Base-by-base conservation (phyloP, 2,888 invertebrate species). In the Antheraea assamensis region DNA sequence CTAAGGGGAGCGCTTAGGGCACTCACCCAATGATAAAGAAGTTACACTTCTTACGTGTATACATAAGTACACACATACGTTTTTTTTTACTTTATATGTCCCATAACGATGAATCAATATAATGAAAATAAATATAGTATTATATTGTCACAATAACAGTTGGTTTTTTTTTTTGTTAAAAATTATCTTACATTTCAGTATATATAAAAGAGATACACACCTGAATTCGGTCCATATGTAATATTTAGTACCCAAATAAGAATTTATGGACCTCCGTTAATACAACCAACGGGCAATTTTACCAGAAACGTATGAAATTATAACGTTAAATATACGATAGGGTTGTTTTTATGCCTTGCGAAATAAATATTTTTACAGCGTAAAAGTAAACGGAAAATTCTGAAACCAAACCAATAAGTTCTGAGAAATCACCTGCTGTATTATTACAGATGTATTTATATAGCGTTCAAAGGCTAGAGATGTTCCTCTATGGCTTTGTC, bases 181-280 rank as follows among this genome's bases (percentile, higher is more conserved):
- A 27, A 30, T 30, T 27, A 27, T 5, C 30, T 64, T 30, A 15
- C 2, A 30, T 64, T 30, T 27, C 61, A 30, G 17, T 64, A 55
- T 15, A 35, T 68, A 35, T 68, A 68, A 68, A 68, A 35, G n/a
- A n/a, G 68, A 35, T 68, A 68, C 68, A 68, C 68, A 68, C 68
- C 31, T 68, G 35, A 35, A 68, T 35, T 35, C 68, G 31, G 61
- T 17, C 35, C 68, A 10, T 68, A 35, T 35, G 35, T 35, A 35
- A 35, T 35, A 68, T 68, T 68, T 68, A 68, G 31, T 68, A 35
- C 35, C 35, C 35, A 35, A 68, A 68, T 68, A 68, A 68, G 35
- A 68, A 68, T 68, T 68, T 68, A 68, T 68, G 68, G 15, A 31
- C n/a, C 35, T 30, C 21, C 31, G 35, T 68, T 68, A 68, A 68